These are phyloP conservation scores for Lineus longissimus DNA, from an alignment of 1,140 invertebrate species.

Conservation along the genomic window DNA sequence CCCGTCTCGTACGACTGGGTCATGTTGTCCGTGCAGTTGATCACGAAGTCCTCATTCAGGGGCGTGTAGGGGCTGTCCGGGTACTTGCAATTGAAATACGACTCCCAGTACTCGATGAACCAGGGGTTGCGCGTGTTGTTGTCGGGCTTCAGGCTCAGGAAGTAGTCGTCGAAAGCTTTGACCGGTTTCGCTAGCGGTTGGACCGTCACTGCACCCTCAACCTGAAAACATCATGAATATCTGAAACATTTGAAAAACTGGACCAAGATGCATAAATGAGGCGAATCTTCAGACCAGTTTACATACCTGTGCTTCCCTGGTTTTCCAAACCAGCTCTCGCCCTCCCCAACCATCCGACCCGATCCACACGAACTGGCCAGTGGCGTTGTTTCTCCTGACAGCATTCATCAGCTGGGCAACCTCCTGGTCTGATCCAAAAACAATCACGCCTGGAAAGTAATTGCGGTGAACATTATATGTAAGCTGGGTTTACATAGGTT, in stretches of 20 bases:
- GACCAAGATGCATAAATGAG: too few species aligned
- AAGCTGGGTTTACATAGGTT: too few species aligned
- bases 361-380: conserved; percentile 88
- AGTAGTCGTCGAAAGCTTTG: conserved; percentile 53
- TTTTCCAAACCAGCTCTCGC: conserved; percentile 73
- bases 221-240: conserved; percentile 46
- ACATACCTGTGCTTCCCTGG: conserved; percentile 72
- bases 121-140: conserved; percentile 59
- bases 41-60: conserved; percentile 25
- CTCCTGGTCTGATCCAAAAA: conserved; percentile 94
- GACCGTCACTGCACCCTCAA: conserved; percentile 74
- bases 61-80: conserved; percentile 51
- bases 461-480: neutral
- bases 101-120: conserved; percentile 78
- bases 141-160: conserved; percentile 39
- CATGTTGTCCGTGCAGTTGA: conserved; percentile 25
- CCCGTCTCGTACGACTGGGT: conserved; percentile 13
- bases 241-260: neutral
- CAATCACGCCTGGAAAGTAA: conserved; percentile 72
- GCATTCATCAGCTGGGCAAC: conserved; percentile 90
- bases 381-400: conserved; percentile 79
- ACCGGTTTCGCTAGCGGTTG: conserved; percentile 62
- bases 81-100: conserved; percentile 65
- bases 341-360: conserved; percentile 75
- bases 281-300: too few species aligned